Base-by-base conservation (phyloP, 2,797 vertebrate species). In the Hirundo rustica region DNA sequence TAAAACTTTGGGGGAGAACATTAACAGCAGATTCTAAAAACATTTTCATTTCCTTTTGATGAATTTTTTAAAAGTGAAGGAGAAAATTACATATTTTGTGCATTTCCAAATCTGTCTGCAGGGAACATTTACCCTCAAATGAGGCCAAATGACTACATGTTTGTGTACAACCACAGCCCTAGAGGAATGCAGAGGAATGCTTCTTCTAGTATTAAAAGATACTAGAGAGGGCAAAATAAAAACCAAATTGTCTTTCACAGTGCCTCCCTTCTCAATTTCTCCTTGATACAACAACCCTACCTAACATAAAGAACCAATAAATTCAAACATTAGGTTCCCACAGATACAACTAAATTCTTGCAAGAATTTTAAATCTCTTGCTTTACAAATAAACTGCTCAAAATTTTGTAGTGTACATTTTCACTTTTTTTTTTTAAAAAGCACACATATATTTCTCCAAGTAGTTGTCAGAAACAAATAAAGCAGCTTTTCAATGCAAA, bases 101-200 rank as follows among this genome's bases (percentile, higher is more conserved):
- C 78, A 87, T 85, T 95, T 87, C 61, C 50, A 91, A 74, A 89
- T 85, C 66, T 88, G 93, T 93, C 92, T 87, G 72, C 47, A 74
- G 93, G 92, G 92, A 95, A 85, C 89, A 70, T 89, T 91, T 93
- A 93, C 82, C 93, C 85, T 93, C 86, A 92, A 88, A 92, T 80
- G 87, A 94, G 91, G 72, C 44, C 92, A 95, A 92, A 92, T 38
- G 66, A 94, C 81, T 91, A 72, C 75, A 75, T 42, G 73, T 57
- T 93, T 89, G 81, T 83, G 78, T 70, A 89, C 68, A 94, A 85
- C 42, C 84, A 94, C 15, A 77, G 42, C 54, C 92, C 78, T 87
- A 71, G 64, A 93, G 80, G 58, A 88, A 93, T 29, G 47, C 29
- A 77, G 60, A 67, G 80, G 60, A 89, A 72, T 86, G 76, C 36